These are phyloP conservation scores for Aradus depressus DNA, from an alignment of 2,888 invertebrate species.

Conservation along the genomic window DNA sequence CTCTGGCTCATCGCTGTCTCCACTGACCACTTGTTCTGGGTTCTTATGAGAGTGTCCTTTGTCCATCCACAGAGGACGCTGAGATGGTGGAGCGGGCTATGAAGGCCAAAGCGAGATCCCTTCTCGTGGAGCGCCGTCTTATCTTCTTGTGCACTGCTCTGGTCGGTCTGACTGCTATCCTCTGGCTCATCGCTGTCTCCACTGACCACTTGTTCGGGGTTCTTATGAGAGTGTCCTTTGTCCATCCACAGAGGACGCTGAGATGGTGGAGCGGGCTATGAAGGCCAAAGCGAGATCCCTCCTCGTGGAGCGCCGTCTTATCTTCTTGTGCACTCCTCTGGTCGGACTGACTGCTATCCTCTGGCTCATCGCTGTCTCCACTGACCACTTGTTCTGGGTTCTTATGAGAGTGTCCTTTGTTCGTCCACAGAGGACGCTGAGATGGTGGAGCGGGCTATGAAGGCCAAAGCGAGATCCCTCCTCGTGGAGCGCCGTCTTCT, in stretches of 20 bases:
- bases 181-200: constrained; percentile 63
- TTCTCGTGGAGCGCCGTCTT: constrained; percentile 59
- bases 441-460: constrained; percentile 11
- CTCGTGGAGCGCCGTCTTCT: constrained; percentile 61
- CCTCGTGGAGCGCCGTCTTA: constrained; percentile 57
- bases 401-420: neutral
- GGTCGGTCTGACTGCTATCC: constrained; percentile 51
- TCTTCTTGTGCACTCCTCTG: constrained; percentile 56
- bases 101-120: constrained; percentile 16
- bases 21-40: constrained; percentile 61
- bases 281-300: constrained; percentile 33
- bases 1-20: constrained; percentile 63
- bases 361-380: constrained; percentile 60
- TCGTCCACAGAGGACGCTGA: neutral
- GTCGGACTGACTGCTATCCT: constrained; percentile 53
- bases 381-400: neutral
- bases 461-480: constrained; percentile 33
- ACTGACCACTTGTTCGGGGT: constrained; percentile 64
- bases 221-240: too few species aligned
- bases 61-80: too few species aligned
- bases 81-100: constrained; percentile 12
- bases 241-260: too few species aligned
- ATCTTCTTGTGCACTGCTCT: constrained; percentile 57
- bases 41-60: too few species aligned
- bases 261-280: constrained; percentile 12